phyloP scores from a whole-genome alignment of 2,888 invertebrate genomes.

The Empis stercorea region DNA sequence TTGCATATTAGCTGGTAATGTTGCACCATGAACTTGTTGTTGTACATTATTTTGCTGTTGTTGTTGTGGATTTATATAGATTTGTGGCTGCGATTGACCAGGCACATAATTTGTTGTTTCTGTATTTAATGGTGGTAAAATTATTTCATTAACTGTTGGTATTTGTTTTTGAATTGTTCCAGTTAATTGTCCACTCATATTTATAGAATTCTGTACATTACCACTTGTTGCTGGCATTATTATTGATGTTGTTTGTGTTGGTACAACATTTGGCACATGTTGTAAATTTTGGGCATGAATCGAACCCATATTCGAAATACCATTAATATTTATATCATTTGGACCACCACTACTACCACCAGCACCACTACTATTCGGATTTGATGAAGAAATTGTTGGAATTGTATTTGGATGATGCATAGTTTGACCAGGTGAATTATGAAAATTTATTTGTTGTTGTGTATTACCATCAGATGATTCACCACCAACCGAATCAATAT shows the following conservation, averaged over 20 bases:
- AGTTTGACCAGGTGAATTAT: constrained; percentile 23
- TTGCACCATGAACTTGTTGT: constrained; percentile 21
- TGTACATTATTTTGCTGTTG: constrained; percentile 34
- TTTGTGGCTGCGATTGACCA: constrained; percentile 25
- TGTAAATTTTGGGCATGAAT: constrained; percentile 41
- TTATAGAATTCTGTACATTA: neutral
- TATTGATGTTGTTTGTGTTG: neutral
- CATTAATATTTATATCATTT: neutral
- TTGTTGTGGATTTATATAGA: constrained; percentile 23
- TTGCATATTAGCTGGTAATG: constrained; percentile 22
- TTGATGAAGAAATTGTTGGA: constrained; percentile 13
- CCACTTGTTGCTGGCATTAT: constrained; percentile 20
- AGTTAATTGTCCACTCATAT: neutral
- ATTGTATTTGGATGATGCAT: constrained; percentile 17
- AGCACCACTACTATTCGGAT: constrained; percentile 19
- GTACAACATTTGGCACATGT: constrained; percentile 35
- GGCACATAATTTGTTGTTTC: constrained; percentile 26
- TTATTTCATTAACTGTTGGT: constrained; percentile 35
- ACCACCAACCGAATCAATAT: constrained; percentile 22
- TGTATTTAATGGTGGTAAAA: constrained; percentile 21
- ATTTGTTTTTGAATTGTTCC: neutral
- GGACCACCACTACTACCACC: constrained; percentile 3
- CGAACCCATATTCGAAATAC: neutral
- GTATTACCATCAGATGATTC: constrained; percentile 13
- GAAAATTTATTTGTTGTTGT: neutral